Base-by-base conservation (phyloP, 2,113 vertebrate genomes). In the Uria lomvia region DNA sequence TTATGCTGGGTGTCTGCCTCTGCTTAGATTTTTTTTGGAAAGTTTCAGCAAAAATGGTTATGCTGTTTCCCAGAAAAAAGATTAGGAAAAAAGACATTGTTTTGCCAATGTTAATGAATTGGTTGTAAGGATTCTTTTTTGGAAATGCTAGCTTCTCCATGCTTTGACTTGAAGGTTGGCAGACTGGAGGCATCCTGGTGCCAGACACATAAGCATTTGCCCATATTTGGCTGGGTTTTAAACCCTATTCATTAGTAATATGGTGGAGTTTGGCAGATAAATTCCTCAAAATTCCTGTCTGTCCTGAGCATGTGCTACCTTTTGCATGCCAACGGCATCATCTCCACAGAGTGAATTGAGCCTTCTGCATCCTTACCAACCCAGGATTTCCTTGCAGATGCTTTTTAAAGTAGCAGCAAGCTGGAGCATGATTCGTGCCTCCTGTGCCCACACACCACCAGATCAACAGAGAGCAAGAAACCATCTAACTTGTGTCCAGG, bases 41-140 rank as follows among this genome's bases (percentile, higher is more conserved):
- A 89, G 92, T 94, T 93, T 91, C 58, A 92, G 49, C 70, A 90
- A 89, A 94, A 97, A 85, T 62, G 24, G 60, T 96, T 82, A 82
- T 72, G 62, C 85, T 95, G 19, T 92, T 97, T 97, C 96, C 95
- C 92, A 97, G 95, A 96, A 97, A 97, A 92, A 96, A 96, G 86
- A 92, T 97, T 94, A 96, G 62, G 82, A 84, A 86, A 92, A 96
- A 97, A 89, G 86, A 56, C 73, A 91, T 88, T 95, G 83, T 97
- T 97, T 97, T 95, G 86, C 96, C 94, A 97, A 95, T 95, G 89
- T 96, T 96, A 97, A 96, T 96, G 96, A 95, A 92, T 91, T 95
- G 91, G 88, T 96, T 89, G 89, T 92, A 91, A 81, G 86, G 94
- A 96, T 87, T 95, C 76, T 78, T 94, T 95, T 92, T 70, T 94